Evolutionary conservation across 53 echinoderm and acorn worm species (phyloP).

Genomic region (Stichopus horrens): DNA sequence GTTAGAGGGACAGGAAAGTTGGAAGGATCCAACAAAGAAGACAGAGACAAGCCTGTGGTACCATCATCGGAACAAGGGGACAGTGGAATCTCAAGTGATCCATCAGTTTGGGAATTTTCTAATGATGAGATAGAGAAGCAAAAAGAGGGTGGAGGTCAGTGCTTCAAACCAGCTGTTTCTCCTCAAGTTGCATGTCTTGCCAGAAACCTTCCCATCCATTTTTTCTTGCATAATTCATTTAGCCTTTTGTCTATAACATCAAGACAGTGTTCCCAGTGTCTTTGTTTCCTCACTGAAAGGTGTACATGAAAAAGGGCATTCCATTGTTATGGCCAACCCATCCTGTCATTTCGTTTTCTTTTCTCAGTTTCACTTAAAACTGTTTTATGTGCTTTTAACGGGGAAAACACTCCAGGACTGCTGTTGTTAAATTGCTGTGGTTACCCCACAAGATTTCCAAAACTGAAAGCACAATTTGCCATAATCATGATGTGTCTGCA

Average conservation of each 20-base stretch:
- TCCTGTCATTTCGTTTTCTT: too few species aligned
- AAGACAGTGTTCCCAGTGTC: neutral
- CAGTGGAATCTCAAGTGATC: neutral
- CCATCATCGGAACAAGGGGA: neutral
- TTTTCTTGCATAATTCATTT: neutral
- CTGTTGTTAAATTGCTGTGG: too few species aligned
- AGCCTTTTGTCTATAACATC: neutral
- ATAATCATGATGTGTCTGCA: too few species aligned
- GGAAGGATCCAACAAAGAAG: neutral
- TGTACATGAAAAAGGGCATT: neutral
- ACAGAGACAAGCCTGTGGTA: neutral
- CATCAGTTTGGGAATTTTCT: neutral
- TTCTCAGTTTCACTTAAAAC: too few species aligned
- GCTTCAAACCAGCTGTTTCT: slow-evolving; percentile 2
- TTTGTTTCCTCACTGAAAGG: neutral
- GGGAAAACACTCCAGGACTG: too few species aligned
- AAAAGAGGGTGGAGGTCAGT: slow-evolving; percentile 32
- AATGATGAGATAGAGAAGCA: neutral
- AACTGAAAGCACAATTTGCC: too few species aligned
- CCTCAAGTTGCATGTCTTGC: neutral
- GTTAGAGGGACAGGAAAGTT: neutral
- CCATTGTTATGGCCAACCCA: too few species aligned
- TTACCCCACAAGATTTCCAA: too few species aligned
- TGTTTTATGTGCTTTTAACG: too few species aligned
- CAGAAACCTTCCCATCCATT: neutral